Evolutionary conservation across 2,797 vertebrate species (phyloP).

Genomic region (Rhynchotus rufescens): DNA sequence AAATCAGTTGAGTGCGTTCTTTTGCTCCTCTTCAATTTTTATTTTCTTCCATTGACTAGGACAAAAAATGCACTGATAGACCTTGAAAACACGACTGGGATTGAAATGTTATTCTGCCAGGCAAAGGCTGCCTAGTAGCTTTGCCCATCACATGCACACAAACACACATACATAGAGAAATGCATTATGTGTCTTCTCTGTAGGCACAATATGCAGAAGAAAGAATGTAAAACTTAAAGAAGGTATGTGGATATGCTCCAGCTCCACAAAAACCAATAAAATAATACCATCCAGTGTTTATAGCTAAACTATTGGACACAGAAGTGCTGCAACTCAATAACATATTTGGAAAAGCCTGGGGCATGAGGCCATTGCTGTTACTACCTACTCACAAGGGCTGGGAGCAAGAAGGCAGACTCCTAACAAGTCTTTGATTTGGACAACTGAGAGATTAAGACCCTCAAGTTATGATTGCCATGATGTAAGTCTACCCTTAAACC

Average conservation of each 20-base stretch:
- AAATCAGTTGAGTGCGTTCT: not conserved
- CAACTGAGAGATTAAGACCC: not conserved
- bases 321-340: not conserved
- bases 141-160: too few relatives aligned
- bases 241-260: not conserved
- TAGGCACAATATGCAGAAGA: not conserved
- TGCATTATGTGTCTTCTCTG: not conserved
- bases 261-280: not conserved
- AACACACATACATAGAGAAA: not conserved
- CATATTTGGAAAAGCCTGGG: accelerated
- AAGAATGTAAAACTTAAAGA: not conserved
- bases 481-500: not conserved
- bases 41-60: not conserved
- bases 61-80: not conserved
- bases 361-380: not conserved
- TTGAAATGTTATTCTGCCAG: not conserved
- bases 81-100: not conserved
- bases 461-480: not conserved
- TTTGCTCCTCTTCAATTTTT: not conserved
- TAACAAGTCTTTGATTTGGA: not conserved
- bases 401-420: not conserved
- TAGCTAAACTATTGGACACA: not conserved
- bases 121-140: not conserved
- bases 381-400: not conserved
- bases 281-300: not conserved